Percentiles rank a stretch among this genome's conserved stretches.
These are phyloP conservation scores for Alloscopus bannaensis DNA, from an alignment of 2,888 invertebrate species.

Conservation along the genomic window DNA sequence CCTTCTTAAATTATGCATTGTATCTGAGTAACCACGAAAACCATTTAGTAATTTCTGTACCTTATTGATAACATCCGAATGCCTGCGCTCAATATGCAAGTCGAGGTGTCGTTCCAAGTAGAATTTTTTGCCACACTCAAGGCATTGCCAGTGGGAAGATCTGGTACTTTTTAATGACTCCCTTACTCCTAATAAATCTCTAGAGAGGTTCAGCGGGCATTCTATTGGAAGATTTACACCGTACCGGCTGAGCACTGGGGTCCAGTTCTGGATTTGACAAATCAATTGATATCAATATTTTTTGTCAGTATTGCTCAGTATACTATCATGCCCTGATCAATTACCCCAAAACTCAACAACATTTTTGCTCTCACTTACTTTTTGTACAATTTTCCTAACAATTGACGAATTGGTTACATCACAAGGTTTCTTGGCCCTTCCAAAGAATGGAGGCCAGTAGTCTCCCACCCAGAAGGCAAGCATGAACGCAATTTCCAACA, in stretches of 20 bases:
- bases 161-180: conserved; percentile 91
- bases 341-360: background rate
- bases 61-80: conserved; percentile 89
- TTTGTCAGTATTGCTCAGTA: too few species aligned
- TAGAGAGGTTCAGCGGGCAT: conserved; percentile 91
- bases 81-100: conserved; percentile 91
- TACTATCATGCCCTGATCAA: background rate
- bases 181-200: conserved; percentile 92
- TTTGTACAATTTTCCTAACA: conserved; percentile 90
- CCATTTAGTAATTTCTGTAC: conserved; percentile 77
- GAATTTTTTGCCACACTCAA: conserved; percentile 93
- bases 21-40: background rate
- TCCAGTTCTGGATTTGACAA: conserved; percentile 82
- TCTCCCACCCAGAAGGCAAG: conserved; percentile 73
- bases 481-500: conserved; percentile 72
- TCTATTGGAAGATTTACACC: conserved; percentile 90
- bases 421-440: conserved; percentile 69
- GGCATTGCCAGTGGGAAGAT: conserved; percentile 92
- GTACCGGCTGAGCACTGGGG: conserved; percentile 91
- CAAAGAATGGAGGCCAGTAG: conserved; percentile 71
- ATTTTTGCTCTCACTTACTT: conserved; percentile 76
- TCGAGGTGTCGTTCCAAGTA: conserved; percentile 92
- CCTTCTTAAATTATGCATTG: conserved; percentile 14
- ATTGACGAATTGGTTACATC: conserved; percentile 83
- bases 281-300: background rate